phyloP scores from a whole-genome alignment of 2,797 vertebrate genomes.

The Simalia tracyae region DNA sequence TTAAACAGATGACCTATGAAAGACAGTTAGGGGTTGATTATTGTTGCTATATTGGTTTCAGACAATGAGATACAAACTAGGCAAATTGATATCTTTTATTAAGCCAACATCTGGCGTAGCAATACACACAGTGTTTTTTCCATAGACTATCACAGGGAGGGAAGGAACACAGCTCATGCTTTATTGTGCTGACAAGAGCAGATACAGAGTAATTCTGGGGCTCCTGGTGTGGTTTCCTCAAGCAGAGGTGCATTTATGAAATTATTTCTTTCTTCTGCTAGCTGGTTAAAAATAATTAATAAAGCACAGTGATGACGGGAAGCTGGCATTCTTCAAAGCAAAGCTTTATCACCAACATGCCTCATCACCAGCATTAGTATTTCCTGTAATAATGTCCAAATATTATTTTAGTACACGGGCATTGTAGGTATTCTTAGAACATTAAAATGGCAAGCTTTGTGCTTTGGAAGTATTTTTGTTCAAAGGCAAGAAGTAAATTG shows the following conservation, averaged over 20 bases:
- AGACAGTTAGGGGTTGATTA: slow-evolving; percentile 10
- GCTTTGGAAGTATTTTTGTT: background rate
- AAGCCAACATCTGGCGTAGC: background rate
- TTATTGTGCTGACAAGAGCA: background rate
- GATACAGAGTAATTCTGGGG: background rate
- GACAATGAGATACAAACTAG: slow-evolving; percentile 13
- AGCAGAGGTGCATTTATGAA: background rate
- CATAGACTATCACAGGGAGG: background rate
- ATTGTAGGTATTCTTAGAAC: background rate
- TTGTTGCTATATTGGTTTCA: background rate
- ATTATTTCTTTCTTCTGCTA: background rate
- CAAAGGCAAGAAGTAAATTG: background rate
- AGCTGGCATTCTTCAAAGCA: background rate
- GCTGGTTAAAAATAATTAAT: background rate
- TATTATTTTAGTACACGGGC: background rate
- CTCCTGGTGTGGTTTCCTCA: background rate
- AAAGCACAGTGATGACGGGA: background rate
- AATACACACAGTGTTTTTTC: background rate
- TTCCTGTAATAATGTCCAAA: background rate
- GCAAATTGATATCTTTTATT: slow-evolving; percentile 21
- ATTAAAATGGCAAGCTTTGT: background rate
- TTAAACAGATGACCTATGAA: slow-evolving; percentile 23
- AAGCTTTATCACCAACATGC: background rate
- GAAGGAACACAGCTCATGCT: background rate
- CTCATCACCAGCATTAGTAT: background rate